phyloP scores from a whole-genome alignment of 1,140 invertebrate species.

The Probaryconus sp. region DNA sequence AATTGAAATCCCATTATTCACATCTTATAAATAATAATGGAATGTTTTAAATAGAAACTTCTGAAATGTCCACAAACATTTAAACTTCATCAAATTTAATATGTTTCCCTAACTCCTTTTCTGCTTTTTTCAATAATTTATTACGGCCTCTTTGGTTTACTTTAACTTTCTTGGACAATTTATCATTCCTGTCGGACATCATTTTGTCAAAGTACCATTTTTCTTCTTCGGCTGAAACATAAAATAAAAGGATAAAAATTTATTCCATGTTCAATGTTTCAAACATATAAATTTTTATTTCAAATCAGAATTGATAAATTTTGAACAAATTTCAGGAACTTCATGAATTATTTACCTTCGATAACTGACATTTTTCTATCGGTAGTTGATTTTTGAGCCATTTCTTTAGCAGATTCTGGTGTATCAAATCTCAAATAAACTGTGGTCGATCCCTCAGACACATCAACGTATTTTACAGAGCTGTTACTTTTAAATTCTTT shows the following conservation, averaged over 20 bases:
- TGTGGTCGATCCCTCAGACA: slow-evolving; percentile 80
- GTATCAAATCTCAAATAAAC: slow-evolving; percentile 81
- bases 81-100: slow-evolving; percentile 81
- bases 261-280: no score
- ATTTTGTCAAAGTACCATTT: slow-evolving; percentile 83
- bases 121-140: slow-evolving; percentile 82
- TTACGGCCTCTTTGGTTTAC: slow-evolving; percentile 81
- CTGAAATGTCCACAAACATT: no score
- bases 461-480: slow-evolving; percentile 82
- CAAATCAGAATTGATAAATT: no score
- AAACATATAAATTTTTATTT: no score
- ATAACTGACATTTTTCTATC: slow-evolving; percentile 70
- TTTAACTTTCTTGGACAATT: slow-evolving; percentile 78
- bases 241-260: background rate
- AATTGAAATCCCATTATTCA: no score
- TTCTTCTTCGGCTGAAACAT: slow-evolving; percentile 79
- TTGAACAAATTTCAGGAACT: background rate
- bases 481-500: slow-evolving; percentile 77
- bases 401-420: slow-evolving; percentile 78
- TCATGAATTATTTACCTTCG: slow-evolving; percentile 65
- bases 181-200: slow-evolving; percentile 79
- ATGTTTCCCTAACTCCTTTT: slow-evolving; percentile 81
- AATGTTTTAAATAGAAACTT: no score
- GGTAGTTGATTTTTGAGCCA: slow-evolving; percentile 70
- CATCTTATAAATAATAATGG: no score